A percentile compares a stretch with the other conserved stretches of the same genome.
Evolutionary conservation across 2,888 invertebrate genomes (phyloP).

Genomic region (Trachelus troglodyta): DNA sequence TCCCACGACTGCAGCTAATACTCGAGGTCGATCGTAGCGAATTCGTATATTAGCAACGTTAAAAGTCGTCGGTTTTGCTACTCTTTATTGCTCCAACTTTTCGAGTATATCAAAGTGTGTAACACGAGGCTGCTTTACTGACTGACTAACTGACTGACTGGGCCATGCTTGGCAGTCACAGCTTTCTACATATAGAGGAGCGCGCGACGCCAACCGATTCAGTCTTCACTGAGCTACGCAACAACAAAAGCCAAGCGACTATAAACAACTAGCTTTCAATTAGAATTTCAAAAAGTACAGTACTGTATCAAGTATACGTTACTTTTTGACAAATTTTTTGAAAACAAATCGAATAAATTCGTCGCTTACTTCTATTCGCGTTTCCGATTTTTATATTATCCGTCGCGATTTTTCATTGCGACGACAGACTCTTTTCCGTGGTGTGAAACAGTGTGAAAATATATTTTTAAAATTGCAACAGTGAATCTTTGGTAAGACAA

Average conservation of each 20-base stretch:
- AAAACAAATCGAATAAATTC: not conserved
- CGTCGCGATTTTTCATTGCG: not conserved
- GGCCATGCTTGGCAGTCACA: conserved; percentile 33
- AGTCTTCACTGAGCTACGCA: conserved; percentile 52
- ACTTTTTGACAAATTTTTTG: not conserved
- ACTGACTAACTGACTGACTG: conserved; percentile 17
- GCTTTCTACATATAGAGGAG: conserved; percentile 57
- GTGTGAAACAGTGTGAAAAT: not conserved
- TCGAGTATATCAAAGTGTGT: conserved; percentile 13
- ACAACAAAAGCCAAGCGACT: conserved; percentile 28
- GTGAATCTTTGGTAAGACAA: not conserved
- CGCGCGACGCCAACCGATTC: conserved; percentile 45
- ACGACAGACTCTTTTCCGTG: not conserved
- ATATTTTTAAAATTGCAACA: not conserved
- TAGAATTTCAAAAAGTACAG: not conserved
- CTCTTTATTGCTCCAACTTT: not conserved
- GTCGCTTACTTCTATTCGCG: not conserved
- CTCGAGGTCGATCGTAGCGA: not conserved
- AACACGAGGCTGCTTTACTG: conserved; percentile 30
- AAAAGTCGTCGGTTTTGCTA: not conserved
- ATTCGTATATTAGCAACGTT: not conserved
- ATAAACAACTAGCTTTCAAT: not conserved
- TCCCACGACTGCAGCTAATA: not conserved
- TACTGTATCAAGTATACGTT: not conserved
- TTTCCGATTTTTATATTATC: no score